phyloP scores from a whole-genome alignment of 2,113 vertebrate species.

The Sitta europaea region DNA sequence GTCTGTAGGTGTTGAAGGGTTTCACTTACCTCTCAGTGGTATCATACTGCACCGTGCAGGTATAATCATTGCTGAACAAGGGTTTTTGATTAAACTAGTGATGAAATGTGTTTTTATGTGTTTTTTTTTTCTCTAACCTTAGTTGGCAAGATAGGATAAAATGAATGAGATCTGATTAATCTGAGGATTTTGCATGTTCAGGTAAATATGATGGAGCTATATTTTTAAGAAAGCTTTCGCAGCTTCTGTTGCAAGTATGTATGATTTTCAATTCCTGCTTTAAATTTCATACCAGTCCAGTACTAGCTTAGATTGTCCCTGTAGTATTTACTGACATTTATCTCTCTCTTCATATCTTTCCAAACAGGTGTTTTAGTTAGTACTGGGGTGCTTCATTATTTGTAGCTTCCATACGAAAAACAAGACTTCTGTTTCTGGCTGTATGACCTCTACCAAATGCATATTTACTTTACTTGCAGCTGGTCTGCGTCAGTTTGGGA shows the following conservation, averaged over 20 bases:
- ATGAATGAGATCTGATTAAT: not conserved
- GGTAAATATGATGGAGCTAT: not conserved
- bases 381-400: not conserved
- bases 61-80: not conserved
- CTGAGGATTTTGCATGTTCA: not conserved
- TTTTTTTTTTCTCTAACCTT: not conserved
- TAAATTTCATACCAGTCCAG: not conserved
- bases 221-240: not conserved
- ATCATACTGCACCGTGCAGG: not conserved
- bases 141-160: not conserved
- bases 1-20: not conserved
- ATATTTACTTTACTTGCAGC: fast-evolving
- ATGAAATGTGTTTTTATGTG: not conserved
- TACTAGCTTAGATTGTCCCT: not conserved
- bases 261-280: not conserved
- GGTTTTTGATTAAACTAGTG: not conserved
- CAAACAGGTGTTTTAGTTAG: not conserved
- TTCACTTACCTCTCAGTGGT: not conserved
- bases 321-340: not conserved
- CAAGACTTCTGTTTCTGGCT: not conserved
- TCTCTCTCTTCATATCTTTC: not conserved
- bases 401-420: not conserved
- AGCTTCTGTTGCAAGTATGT: not conserved
- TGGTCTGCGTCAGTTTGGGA: not conserved
- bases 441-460: not conserved